Conservation (phyloP, 2,797 vertebrate species). For the Sebastes baramenuke region DNA sequence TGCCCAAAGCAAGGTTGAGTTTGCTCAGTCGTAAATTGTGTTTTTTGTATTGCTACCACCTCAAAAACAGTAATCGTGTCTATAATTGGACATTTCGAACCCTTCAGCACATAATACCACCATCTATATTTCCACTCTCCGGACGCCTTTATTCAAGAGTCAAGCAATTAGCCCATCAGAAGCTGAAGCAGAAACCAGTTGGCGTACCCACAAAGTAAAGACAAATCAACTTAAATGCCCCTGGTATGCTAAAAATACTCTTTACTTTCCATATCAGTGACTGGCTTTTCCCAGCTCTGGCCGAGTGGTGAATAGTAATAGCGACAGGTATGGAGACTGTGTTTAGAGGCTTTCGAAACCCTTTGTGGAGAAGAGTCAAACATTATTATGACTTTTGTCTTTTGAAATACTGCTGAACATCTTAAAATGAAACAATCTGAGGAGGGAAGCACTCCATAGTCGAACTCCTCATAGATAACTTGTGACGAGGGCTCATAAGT, state of each 20-base stretch:
- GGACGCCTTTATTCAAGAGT: conserved; percentile 16
- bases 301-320: not conserved
- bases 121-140: conserved; percentile 35
- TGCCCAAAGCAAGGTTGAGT: not conserved
- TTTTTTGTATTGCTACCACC: not conserved
- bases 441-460: not conserved
- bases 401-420: not conserved
- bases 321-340: not conserved
- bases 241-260: conserved; percentile 2
- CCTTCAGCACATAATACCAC: not conserved
- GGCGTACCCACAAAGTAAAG: conserved; percentile 37
- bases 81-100: not conserved
- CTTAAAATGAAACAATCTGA: not conserved
- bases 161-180: conserved; percentile 21
- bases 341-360: not conserved
- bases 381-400: not conserved
- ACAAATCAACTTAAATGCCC: conserved; percentile 13
- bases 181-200: conserved; percentile 6
- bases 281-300: not conserved
- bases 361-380: not conserved
- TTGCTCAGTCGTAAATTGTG: not conserved
- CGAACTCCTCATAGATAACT: not conserved
- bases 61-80: not conserved
- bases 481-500: not conserved
- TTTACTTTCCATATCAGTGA: conserved; percentile 18